These are phyloP conservation scores for Tichodroma muraria DNA, from an alignment of 2,113 vertebrate genomes.

Conservation along the genomic window DNA sequence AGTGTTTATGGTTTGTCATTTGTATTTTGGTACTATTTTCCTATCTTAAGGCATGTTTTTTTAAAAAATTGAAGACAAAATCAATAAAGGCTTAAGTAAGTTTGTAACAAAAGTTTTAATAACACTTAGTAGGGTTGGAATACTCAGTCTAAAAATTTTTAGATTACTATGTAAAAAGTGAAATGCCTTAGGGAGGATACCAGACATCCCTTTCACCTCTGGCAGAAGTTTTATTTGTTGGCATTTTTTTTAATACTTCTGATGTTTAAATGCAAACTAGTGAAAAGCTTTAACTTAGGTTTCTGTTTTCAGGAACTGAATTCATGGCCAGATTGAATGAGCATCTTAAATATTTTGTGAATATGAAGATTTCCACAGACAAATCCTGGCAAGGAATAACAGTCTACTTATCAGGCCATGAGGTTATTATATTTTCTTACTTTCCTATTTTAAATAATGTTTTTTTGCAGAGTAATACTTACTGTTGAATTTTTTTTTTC, in stretches of 20 bases:
- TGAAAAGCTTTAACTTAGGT: not conserved
- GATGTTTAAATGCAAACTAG: not conserved
- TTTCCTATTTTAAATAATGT: not conserved
- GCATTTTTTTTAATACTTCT: not conserved
- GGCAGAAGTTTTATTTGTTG: not conserved
- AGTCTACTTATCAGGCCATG: conserved; percentile 95
- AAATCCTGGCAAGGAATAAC: conserved; percentile 89
- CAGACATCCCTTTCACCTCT: not conserved
- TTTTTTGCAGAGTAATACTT: not conserved
- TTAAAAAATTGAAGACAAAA: not conserved
- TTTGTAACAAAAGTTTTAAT: not conserved
- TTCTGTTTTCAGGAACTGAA: conserved; percentile 83
- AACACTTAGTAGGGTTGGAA: not conserved
- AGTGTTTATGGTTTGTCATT: not conserved
- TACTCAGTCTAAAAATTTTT: not conserved
- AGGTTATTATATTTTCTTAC: conserved; percentile 76
- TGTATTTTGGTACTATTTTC: not conserved
- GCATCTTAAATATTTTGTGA: conserved; percentile 97
- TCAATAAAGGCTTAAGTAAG: not conserved
- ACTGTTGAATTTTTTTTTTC: not conserved
- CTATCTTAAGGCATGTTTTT: not conserved
- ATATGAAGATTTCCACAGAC: conserved; percentile 94
- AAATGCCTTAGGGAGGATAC: not conserved
- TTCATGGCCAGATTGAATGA: conserved; percentile 97
- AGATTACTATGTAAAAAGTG: not conserved